Evolutionary conservation across 2,888 invertebrate species (phyloP).

Genomic region (Hemithea aestivaria): DNA sequence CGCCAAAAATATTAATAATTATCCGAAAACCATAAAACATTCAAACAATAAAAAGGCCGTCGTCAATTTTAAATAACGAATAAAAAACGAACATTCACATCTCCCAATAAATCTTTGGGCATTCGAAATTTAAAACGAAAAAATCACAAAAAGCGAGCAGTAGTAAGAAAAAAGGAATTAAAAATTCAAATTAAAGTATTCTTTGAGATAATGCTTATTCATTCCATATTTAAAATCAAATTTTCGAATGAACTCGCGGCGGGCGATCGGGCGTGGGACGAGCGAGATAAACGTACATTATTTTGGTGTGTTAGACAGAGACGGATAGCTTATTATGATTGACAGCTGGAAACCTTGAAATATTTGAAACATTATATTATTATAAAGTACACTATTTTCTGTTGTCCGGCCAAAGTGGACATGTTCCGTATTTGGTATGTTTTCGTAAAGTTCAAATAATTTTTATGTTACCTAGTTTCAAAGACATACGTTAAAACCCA

Average conservation of each 20-base stretch:
- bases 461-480: too few species aligned
- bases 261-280: constrained; percentile 63
- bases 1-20: constrained; percentile 37
- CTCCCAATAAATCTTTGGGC: constrained; percentile 64
- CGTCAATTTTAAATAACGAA: constrained; percentile 41
- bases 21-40: constrained; percentile 37
- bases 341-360: constrained; percentile 80
- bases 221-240: constrained; percentile 79
- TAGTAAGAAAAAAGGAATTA: constrained; percentile 71
- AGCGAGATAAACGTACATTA: constrained; percentile 48
- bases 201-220: constrained; percentile 78
- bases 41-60: constrained; percentile 40
- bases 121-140: constrained; percentile 53
- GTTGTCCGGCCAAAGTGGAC: constrained; percentile 61
- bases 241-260: constrained; percentile 74
- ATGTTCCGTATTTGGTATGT: constrained; percentile 19
- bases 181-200: constrained; percentile 76
- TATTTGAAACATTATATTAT: constrained; percentile 80
- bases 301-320: constrained; percentile 58
- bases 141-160: constrained; percentile 61
- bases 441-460: too few species aligned
- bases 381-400: constrained; percentile 77
- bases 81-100: constrained; percentile 58
- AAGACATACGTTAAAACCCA: too few species aligned
- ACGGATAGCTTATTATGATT: constrained; percentile 76